Conservation (phyloP, 2,113 vertebrate genomes). For the Triplophysa siluroides region DNA sequence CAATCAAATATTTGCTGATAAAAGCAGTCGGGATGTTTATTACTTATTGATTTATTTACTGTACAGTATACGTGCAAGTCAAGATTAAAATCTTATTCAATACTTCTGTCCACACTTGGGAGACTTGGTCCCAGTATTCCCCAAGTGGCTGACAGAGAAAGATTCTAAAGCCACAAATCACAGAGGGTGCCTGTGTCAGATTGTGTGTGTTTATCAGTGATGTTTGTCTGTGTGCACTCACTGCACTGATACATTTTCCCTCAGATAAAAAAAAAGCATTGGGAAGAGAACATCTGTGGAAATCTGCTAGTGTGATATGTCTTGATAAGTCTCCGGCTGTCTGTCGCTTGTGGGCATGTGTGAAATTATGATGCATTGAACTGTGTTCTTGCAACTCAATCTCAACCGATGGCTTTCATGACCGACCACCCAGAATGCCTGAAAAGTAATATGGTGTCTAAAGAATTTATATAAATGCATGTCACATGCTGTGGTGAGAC, state of each 20-base stretch:
- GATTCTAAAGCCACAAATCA: not conserved
- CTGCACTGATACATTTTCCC: not conserved
- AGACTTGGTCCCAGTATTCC: not conserved
- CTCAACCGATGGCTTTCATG: not conserved
- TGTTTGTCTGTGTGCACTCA: not conserved
- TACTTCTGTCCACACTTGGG: not conserved
- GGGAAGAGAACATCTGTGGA: slow-evolving; percentile 23
- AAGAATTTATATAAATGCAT: slow-evolving; percentile 51
- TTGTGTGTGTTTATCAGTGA: not conserved
- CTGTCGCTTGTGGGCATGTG: not conserved
- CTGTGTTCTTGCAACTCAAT: not conserved
- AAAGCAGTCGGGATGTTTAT: slow-evolving; percentile 6
- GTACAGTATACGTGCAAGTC: slow-evolving; percentile 23
- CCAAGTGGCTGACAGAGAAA: not conserved
- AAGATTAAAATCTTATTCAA: slow-evolving; percentile 13
- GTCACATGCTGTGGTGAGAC: slow-evolving; percentile 40
- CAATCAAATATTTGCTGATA: slow-evolving; percentile 12
- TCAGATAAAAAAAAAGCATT: not conserved
- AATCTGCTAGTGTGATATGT: not conserved
- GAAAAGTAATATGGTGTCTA: slow-evolving; percentile 32
- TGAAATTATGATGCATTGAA: slow-evolving; percentile 3
- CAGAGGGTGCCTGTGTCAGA: slow-evolving; percentile 23
- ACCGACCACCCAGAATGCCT: slow-evolving; percentile 6
- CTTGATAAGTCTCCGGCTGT: not conserved
- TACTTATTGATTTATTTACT: slow-evolving; percentile 43